phyloP scores from a whole-genome alignment of 1,140 invertebrate species.

The Eufriesea mexicana region DNA sequence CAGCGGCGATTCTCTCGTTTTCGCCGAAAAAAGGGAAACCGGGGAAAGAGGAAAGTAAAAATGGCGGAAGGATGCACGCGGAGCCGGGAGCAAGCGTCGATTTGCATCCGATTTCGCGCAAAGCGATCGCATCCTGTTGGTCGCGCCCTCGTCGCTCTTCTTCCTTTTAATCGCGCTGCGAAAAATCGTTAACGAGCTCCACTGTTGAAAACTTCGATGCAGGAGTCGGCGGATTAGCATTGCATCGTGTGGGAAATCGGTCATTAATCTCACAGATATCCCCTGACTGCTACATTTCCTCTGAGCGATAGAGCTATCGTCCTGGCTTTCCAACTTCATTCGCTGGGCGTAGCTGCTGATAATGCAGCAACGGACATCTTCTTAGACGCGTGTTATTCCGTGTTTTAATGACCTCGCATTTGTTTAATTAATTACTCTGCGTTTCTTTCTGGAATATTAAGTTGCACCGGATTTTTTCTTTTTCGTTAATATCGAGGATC shows the following conservation, averaged over 20 bases:
- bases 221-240: background rate
- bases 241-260: background rate
- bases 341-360: no score
- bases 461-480: background rate
- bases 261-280: background rate
- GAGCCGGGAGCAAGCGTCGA: constrained; percentile 1
- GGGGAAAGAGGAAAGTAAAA: background rate
- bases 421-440: no score
- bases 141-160: background rate
- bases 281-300: background rate
- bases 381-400: background rate
- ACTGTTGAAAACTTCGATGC: background rate
- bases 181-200: constrained; percentile 12
- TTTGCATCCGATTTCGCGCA: background rate
- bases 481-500: background rate
- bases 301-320: background rate
- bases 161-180: background rate
- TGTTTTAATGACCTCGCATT: background rate
- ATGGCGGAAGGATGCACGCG: background rate
- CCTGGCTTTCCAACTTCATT: background rate
- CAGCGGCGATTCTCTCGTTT: constrained; percentile 41
- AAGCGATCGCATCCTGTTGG: background rate
- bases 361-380: background rate
- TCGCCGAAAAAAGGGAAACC: background rate
- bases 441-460: background rate